Evolutionary conservation across 2,113 vertebrate genomes (phyloP).

Genomic region (Clarias gariepinus): DNA sequence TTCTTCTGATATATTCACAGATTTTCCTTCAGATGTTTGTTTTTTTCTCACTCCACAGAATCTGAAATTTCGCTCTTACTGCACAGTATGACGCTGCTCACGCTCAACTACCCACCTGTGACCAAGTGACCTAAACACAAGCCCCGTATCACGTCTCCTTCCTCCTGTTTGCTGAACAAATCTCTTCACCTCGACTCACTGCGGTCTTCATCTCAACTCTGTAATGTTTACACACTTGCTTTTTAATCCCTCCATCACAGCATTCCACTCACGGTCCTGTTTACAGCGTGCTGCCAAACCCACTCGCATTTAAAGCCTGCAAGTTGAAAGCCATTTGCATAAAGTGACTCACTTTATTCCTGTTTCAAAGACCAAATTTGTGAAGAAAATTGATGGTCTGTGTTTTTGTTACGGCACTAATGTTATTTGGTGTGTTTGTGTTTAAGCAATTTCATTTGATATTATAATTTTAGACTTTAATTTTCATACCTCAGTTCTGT

Average conservation of each 20-base stretch:
- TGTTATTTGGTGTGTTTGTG: neutral
- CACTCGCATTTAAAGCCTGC: neutral
- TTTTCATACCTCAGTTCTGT: neutral
- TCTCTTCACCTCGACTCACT: neutral
- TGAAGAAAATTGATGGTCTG: neutral
- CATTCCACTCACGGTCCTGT: neutral
- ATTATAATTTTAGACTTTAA: neutral
- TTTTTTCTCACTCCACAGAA: slow-evolving; percentile 62
- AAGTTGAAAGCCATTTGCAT: neutral
- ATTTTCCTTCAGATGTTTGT: neutral
- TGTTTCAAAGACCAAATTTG: neutral
- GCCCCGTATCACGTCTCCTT: neutral
- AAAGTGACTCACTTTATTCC: neutral
- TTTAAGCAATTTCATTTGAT: neutral
- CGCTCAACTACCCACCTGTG: slow-evolving; percentile 64
- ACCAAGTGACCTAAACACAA: neutral
- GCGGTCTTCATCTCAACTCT: neutral
- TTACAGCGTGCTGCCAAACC: neutral
- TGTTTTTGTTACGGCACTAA: neutral
- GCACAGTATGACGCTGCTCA: slow-evolving; percentile 78
- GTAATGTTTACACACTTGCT: neutral
- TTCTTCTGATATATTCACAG: neutral
- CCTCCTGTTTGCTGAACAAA: neutral
- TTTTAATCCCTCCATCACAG: neutral
- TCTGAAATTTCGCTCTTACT: slow-evolving; percentile 75